These are phyloP conservation scores for Tetramorium simillimum DNA, from an alignment of 1,140 invertebrate genomes.

Conservation along the genomic window DNA sequence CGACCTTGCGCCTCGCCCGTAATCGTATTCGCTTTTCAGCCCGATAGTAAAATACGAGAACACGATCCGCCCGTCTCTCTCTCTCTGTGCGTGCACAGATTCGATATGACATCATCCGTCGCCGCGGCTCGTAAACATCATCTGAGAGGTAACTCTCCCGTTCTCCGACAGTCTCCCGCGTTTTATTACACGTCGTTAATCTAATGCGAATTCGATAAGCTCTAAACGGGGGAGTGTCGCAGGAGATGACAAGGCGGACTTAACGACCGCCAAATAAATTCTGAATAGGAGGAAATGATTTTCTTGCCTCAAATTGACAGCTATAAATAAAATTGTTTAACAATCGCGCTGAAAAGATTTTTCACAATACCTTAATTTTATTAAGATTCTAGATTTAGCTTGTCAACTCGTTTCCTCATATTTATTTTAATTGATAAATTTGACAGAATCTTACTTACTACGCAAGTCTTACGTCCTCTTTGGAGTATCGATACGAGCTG, in stretches of 20 bases:
- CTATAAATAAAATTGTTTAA: not conserved
- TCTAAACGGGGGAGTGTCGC: not conserved
- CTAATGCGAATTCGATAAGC: constrained; percentile 39
- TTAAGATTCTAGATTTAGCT: not conserved
- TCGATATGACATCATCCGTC: constrained; percentile 50
- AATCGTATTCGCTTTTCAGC: constrained; percentile 67
- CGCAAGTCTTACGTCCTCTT: not conserved
- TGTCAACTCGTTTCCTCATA: not conserved
- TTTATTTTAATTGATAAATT: not conserved
- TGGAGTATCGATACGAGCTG: not conserved
- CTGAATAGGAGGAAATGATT: not conserved
- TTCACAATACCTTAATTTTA: not conserved
- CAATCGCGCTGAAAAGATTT: too few species aligned
- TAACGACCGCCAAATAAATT: constrained; percentile 29
- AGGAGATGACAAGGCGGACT: not conserved
- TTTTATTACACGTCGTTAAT: constrained; percentile 55
- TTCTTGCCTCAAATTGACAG: not conserved
- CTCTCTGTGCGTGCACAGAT: constrained; percentile 36
- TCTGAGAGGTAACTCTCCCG: constrained; percentile 1
- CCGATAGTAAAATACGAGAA: constrained; percentile 50
- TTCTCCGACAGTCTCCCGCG: not conserved
- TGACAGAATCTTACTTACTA: not conserved
- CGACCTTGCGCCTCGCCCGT: constrained; percentile 61
- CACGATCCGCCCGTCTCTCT: not conserved
- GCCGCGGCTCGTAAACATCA: constrained; percentile 58